Percentiles rank a stretch among this genome's conserved stretches.
Conservation (phyloP, 1,140 invertebrate species). For the Ooceraea biroi region DNA sequence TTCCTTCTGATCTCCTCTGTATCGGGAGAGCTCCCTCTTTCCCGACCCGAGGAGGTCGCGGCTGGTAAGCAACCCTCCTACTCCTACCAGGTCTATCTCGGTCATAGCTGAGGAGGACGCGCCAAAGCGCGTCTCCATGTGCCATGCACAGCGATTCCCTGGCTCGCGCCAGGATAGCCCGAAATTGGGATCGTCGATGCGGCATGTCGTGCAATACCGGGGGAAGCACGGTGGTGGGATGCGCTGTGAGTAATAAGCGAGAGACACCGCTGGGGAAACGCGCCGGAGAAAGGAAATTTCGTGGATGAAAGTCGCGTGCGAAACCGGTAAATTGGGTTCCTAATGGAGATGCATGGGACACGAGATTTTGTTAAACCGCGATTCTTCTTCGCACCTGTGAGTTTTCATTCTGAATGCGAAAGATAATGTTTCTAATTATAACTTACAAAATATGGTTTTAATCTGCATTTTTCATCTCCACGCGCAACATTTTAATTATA, state of each 20-base stretch:
- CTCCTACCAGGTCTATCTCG: not conserved
- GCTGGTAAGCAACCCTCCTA: conserved; percentile 31
- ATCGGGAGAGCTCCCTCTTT: conserved; percentile 75
- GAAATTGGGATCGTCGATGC: conserved; percentile 24
- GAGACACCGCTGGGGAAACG: not conserved
- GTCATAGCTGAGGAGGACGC: conserved; percentile 23
- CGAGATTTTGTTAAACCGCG: conserved; percentile 18
- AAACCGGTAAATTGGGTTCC: conserved; percentile 21
- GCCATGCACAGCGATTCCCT: conserved; percentile 38
- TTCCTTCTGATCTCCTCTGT: conserved; percentile 77
- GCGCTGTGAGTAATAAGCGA: conserved; percentile 9
- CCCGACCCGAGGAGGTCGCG: conserved; percentile 46
- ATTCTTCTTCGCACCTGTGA: not conserved
- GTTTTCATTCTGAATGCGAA: conserved; percentile 8
- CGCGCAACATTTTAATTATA: no score
- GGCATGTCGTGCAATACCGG: not conserved
- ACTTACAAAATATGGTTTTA: not conserved
- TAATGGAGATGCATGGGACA: conserved; percentile 20
- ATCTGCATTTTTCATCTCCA: not conserved
- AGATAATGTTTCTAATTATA: not conserved
- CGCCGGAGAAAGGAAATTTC: conserved; percentile 12
- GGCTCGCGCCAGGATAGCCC: not conserved
- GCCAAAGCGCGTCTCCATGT: conserved; percentile 33
- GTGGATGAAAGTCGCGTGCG: conserved; percentile 12
- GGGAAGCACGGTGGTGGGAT: not conserved